Percentiles rank a stretch among this genome's conserved stretches.
These are phyloP conservation scores for Columba livia DNA, from an alignment of 2,113 vertebrate species.

Conservation along the genomic window DNA sequence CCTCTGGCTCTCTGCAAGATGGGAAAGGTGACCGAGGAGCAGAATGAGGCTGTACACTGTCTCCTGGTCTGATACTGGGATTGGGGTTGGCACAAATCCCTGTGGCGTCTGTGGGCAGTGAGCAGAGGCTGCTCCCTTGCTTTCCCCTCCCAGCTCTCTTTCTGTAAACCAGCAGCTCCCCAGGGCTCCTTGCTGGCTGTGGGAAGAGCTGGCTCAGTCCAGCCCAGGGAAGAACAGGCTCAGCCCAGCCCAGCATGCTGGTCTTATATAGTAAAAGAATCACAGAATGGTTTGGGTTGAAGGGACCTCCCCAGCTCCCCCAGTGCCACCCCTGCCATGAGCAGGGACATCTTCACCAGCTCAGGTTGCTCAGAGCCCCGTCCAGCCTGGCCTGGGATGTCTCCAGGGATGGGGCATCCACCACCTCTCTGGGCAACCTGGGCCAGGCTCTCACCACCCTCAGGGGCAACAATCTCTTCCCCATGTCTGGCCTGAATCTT, in stretches of 20 bases:
- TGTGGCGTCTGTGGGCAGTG: not conserved
- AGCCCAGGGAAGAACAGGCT: not conserved
- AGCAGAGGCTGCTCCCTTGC: constrained; percentile 21
- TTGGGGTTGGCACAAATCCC: not conserved
- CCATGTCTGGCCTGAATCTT: not conserved
- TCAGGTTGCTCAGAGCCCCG: too few species aligned
- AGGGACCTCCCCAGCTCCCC: too few species aligned
- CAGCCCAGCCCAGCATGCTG: not conserved
- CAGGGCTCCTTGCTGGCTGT: not conserved
- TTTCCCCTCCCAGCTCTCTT: not conserved
- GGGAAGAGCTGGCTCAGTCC: not conserved
- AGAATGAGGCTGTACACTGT: not conserved
- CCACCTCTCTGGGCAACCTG: too few species aligned
- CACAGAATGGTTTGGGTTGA: too few species aligned
- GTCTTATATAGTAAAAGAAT: too few species aligned
- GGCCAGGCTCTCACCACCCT: too few species aligned
- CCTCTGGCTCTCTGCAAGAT: not conserved
- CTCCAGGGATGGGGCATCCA: too few species aligned
- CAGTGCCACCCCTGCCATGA: too few species aligned
- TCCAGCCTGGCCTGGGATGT: too few species aligned
- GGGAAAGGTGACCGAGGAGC: not conserved
- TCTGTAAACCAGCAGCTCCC: not conserved
- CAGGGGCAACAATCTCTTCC: too few species aligned
- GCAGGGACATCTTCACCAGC: too few species aligned
- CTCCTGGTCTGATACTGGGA: not conserved